Evolutionary conservation across 2,113 vertebrate species (phyloP), one percentile per base, ranked within the genome.

Genomic region (Dicaeum eximium): DNA sequence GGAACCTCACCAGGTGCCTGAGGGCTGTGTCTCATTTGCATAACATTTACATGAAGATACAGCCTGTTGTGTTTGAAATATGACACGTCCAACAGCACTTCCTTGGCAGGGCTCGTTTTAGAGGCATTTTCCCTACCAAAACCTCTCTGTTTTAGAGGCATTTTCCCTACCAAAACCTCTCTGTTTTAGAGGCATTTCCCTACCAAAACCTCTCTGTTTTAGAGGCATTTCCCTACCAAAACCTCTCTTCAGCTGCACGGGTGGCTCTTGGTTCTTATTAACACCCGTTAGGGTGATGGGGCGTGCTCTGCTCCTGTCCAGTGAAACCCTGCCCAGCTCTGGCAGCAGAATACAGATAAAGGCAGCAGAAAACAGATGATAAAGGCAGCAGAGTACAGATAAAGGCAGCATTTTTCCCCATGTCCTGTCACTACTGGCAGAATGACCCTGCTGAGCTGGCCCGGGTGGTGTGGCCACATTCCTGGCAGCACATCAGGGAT

Each of bases 1-100:
- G 92, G 86, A 88, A 91, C n/a, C 86, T 86, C 88, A 84, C 62
- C 83, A 83, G 82, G 83, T 16, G 94, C 96, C 93, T 44, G 53
- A 91, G 60, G 93, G 92, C 92, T 91, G 65, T 27, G 65, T 84
- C 66, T 72, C 56, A 66, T 95, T 83, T 88, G 57, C 79, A 92
- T 94, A 50, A 18, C 18, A 92, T 94, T 91, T 94, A 75, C 83
- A 93, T 80, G 81, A 90, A 37, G 31, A 67, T 48, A 62, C 86
- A 88, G 84, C 60, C 74, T 79, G 89, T 91, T 86, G 75, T 77
- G 38, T 81, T 93, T 82, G 81, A 92, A 88, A 88, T 71, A 71
- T 62, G 75, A 54, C 80, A 75, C 11, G n/a, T 37, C 60, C 58
- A 44, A 35, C 45, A 35, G 40, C 28, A 6, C 54, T 78, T 70